Evolutionary conservation across 2,888 invertebrate genomes (phyloP).

Genomic region (Schizaphis graminum): DNA sequence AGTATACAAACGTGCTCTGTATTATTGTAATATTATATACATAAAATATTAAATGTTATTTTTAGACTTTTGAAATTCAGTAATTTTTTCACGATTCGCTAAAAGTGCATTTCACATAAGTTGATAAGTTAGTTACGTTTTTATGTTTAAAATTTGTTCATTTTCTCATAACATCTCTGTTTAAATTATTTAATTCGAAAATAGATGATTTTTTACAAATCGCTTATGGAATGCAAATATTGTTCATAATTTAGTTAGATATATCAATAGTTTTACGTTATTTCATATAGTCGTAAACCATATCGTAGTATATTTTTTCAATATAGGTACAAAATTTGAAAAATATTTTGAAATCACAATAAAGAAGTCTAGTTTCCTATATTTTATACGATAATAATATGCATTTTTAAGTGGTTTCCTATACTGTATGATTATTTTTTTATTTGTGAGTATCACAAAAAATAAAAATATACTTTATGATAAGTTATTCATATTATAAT

Average conservation of each 20-base stretch:
- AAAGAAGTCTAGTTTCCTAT: constrained; percentile 33
- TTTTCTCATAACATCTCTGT: background rate
- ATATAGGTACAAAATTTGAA: background rate
- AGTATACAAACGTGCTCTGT: background rate
- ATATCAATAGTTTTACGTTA: background rate
- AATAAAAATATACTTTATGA: background rate
- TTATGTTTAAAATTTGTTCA: background rate
- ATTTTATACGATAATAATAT: background rate
- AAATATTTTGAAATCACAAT: constrained; percentile 29
- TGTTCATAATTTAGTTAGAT: background rate
- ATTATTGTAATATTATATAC: too few species aligned
- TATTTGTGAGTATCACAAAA: background rate
- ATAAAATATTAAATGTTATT: background rate
- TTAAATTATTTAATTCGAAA: background rate
- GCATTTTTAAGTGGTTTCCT: background rate
- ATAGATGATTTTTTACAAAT: background rate
- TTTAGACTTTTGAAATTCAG: background rate
- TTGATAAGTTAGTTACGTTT: background rate
- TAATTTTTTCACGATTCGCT: background rate
- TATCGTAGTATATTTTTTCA: background rate
- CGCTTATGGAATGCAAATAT: background rate
- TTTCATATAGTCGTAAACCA: background rate
- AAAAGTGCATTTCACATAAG: background rate
- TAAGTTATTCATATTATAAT: background rate
- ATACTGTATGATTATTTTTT: background rate